Evolutionary conservation across 1,140 invertebrate species (phyloP).

Genomic region (Ceratoteleas bidentatus): DNA sequence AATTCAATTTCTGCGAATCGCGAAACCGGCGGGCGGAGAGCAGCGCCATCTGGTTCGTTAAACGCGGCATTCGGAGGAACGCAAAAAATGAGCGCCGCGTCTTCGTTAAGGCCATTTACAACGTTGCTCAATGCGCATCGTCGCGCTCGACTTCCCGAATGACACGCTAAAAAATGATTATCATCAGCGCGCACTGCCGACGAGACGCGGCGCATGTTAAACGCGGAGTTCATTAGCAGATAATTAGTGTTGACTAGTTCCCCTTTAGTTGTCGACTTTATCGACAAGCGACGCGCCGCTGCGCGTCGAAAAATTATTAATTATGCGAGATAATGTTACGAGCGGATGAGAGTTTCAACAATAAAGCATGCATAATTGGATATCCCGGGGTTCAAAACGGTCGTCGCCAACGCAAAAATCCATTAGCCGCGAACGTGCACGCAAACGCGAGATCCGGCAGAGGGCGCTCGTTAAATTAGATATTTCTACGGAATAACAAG

Average conservation of each 20-base stretch:
- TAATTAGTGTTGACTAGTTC: slow-evolving; percentile 42
- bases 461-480: too few species aligned
- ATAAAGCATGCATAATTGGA: not conserved
- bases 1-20: too few species aligned
- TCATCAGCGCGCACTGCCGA: slow-evolving; percentile 10
- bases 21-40: too few species aligned
- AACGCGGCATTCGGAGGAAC: too few species aligned
- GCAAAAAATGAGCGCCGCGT: too few species aligned
- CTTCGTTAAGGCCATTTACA: not conserved
- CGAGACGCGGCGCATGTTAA: slow-evolving; percentile 15
- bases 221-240: slow-evolving; percentile 30
- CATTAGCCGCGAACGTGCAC: too few species aligned
- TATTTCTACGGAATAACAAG: too few species aligned
- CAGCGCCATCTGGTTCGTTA: too few species aligned
- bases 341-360: slow-evolving; percentile 8
- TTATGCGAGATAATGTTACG: slow-evolving; percentile 10
- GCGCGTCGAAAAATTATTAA: slow-evolving; percentile 17
- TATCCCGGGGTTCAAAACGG: not conserved
- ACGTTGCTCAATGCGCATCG: not conserved
- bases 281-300: slow-evolving; percentile 11
- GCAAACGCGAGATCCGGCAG: too few species aligned
- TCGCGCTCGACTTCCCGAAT: slow-evolving; percentile 13
- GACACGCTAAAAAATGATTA: slow-evolving; percentile 28
- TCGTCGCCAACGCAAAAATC: not conserved
- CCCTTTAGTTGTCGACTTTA: slow-evolving; percentile 14